These are phyloP conservation scores for Epirrhoe tristata DNA, from an alignment of 2,888 invertebrate genomes.

Conservation along the genomic window DNA sequence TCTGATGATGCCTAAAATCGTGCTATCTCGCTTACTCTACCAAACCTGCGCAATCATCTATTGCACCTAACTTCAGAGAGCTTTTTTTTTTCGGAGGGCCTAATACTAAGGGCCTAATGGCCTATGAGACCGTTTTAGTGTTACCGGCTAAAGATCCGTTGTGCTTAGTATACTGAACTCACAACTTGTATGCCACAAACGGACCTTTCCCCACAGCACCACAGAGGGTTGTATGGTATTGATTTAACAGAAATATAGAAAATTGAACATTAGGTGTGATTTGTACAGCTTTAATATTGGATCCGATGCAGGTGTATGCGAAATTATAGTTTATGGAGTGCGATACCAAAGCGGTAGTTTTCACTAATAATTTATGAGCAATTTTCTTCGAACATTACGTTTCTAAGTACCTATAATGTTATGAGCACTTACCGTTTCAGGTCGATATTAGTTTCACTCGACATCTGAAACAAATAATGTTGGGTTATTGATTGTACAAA, in stretches of 20 bases:
- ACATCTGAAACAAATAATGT: conserved; percentile 64
- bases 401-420: conserved; percentile 35
- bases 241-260: background rate
- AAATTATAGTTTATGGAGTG: conserved; percentile 36
- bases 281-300: conserved; percentile 13
- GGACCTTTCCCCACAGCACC: too few relatives aligned
- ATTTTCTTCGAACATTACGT: conserved; percentile 40
- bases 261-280: background rate
- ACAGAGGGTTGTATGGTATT: too few relatives aligned
- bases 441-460: conserved; percentile 49
- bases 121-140: too few relatives aligned
- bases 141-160: too few relatives aligned
- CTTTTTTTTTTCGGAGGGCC: too few relatives aligned
- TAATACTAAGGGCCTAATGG: too few relatives aligned
- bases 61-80: too few relatives aligned
- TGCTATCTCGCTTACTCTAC: too few relatives aligned
- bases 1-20: too few relatives aligned
- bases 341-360: conserved; percentile 34
- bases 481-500: background rate
- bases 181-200: too few relatives aligned
- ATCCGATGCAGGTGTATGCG: conserved; percentile 29
- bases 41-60: too few relatives aligned
- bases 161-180: too few relatives aligned
- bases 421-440: conserved; percentile 52
- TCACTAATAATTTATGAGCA: conserved; percentile 40